Evolutionary conservation across 53 echinoderm and acorn worm genomes (phyloP), one percentile per base, ranked within the genome.

Genomic region (Echinometra lucunter): DNA sequence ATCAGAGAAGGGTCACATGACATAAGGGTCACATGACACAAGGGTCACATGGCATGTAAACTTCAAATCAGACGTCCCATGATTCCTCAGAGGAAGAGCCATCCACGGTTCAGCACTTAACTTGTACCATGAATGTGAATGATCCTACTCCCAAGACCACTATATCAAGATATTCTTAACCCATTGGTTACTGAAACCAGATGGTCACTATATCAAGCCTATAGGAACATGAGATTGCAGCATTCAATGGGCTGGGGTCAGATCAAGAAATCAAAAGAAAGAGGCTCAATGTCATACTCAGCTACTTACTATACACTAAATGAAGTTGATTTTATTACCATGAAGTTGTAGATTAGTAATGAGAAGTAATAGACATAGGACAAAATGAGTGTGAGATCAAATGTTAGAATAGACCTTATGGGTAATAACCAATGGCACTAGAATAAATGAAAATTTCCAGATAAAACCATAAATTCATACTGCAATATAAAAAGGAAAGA

Each of bases 1-100:
- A 30, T 78, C 78, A 17, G 49, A 85, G 45, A 49, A 85, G 85
- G 85, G 85, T 85, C 85, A 85, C 85, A 85, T 85, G 81, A 70
- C 70, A 70, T 30, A 70, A 30, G 11, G 12, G 70, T 70, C 70
- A 70, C 70, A 72, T 72, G 72, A 32, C 72, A 72, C 19, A 49
- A 85, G 85, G 85, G 85, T 85, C 85, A 85, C 85, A 85, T 85
- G 78, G 19, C 78, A 78, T 19, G 23, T 35, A 42, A 40, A 21
- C 28, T 85, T 81, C 53, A 47, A n/a, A n/a, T n/a, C n/a, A n/a
- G n/a, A n/a, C n/a, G n/a, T n/a, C n/a, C n/a, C n/a, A n/a, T n/a
- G n/a, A n/a, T n/a, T n/a, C n/a, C 63, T 63, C 23, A 21, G 74
- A 32, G 35, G 37, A 12, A 6, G 34, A 35, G 74, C 34, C 34